phyloP scores from a whole-genome alignment of 2,113 vertebrate genomes.

The Corythoichthys haematopterus region DNA sequence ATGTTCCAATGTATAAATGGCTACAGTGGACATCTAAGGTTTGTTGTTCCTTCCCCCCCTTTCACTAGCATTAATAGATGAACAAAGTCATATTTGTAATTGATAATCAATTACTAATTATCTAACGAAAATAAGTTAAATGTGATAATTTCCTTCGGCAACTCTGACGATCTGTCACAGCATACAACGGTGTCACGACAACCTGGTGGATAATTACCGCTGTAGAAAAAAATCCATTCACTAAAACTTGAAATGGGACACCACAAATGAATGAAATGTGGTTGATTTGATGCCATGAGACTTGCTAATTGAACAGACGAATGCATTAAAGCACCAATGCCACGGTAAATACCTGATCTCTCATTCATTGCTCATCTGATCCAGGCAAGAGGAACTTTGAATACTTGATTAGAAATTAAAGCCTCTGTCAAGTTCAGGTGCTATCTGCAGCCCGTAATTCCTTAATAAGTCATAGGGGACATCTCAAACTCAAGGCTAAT shows the following conservation, averaged over 20 bases:
- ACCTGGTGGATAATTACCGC: not conserved
- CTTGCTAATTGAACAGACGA: slow-evolving; percentile 61
- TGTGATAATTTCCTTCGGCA: not conserved
- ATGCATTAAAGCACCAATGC: slow-evolving; percentile 61
- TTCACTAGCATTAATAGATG: no score
- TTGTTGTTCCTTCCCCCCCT: no score
- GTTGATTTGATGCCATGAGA: slow-evolving; percentile 36
- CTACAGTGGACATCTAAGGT: no score
- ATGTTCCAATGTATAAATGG: no score
- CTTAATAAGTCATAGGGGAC: slow-evolving; percentile 47
- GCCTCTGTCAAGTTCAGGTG: slow-evolving; percentile 58
- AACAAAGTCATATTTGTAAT: no score
- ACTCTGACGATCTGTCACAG: not conserved
- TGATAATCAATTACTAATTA: no score
- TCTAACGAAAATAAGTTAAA: not conserved
- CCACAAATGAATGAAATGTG: slow-evolving; percentile 42
- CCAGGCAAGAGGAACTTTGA: slow-evolving; percentile 39
- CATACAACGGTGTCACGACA: not conserved
- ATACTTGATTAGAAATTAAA: slow-evolving; percentile 70
- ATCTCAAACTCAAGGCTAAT: slow-evolving; percentile 28
- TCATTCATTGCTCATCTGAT: slow-evolving; percentile 51
- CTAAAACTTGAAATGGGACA: slow-evolving; percentile 18
- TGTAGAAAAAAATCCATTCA: slow-evolving; percentile 21
- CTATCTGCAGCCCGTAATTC: slow-evolving; percentile 44
- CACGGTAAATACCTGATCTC: slow-evolving; percentile 64